A percentile compares a stretch with the other conserved stretches of the same genome.
These are phyloP conservation scores for Peromyscus leucopus DNA, from an alignment of 2,113 vertebrate genomes.

Conservation along the genomic window DNA sequence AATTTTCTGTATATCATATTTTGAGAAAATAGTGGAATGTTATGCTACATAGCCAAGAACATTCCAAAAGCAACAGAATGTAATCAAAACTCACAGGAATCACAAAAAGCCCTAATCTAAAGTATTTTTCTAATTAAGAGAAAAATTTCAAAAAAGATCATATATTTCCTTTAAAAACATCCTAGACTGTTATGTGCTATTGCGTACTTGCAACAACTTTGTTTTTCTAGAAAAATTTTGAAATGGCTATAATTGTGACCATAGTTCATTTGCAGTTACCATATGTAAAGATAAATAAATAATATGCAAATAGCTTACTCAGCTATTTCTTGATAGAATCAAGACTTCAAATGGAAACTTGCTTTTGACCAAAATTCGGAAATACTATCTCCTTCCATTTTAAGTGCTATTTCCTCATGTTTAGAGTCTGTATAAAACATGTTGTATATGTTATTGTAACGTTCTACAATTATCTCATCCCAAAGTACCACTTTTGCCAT, in stretches of 20 bases:
- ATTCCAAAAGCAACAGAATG: conserved; percentile 73
- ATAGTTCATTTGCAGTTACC: neutral
- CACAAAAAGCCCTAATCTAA: conserved; percentile 57
- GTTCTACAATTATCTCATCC: neutral
- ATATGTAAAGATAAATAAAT: neutral
- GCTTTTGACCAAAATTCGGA: neutral
- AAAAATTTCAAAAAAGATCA: conserved; percentile 64
- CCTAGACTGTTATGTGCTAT: neutral
- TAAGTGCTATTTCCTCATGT: neutral
- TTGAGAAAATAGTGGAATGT: conserved; percentile 75
- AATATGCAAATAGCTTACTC: neutral
- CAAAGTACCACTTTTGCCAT: neutral
- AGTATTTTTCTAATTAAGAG: conserved; percentile 35
- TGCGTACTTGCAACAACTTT: neutral
- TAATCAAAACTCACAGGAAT: conserved; percentile 53
- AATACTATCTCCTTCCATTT: neutral
- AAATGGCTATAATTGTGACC: neutral
- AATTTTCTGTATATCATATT: conserved; percentile 86
- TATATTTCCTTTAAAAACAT: neutral
- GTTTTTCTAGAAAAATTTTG: neutral
- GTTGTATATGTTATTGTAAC: neutral
- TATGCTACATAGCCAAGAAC: conserved; percentile 49
- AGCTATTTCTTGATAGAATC: neutral
- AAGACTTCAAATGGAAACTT: neutral
- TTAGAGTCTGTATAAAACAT: neutral